Conservation (phyloP, 2,113 vertebrate genomes). For the Myotis yumanensis region DNA sequence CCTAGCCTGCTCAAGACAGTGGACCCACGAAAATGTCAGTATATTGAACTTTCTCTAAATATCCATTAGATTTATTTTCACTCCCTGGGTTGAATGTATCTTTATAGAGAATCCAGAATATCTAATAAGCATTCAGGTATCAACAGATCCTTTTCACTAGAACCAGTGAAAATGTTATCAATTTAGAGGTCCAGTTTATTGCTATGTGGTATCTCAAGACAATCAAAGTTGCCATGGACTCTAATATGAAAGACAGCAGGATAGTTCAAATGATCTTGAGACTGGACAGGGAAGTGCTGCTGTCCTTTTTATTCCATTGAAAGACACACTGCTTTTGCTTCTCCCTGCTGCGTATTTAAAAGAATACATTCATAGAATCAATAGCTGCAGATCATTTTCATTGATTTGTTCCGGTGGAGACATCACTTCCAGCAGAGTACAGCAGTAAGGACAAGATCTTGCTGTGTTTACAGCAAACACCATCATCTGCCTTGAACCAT, state of each 20-base stretch:
- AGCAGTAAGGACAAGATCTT: neutral
- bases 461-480: neutral
- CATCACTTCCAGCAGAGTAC: neutral
- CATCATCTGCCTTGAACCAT: neutral
- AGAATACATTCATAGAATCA: constrained; percentile 22
- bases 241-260: neutral
- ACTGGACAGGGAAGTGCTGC: neutral
- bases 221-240: neutral
- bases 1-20: neutral
- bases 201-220: neutral
- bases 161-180: neutral
- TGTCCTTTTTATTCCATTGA: neutral
- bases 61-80: neutral
- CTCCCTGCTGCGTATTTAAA: neutral
- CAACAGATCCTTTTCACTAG: neutral
- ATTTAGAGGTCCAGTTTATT: neutral
- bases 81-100: neutral
- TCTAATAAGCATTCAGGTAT: neutral
- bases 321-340: neutral
- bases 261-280: neutral
- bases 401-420: constrained; percentile 11
- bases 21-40: neutral
- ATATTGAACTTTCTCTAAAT: neutral
- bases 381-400: neutral
- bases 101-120: neutral